Evolutionary conservation across 1,140 invertebrate genomes (phyloP).

Genomic region (Grapholita molesta): DNA sequence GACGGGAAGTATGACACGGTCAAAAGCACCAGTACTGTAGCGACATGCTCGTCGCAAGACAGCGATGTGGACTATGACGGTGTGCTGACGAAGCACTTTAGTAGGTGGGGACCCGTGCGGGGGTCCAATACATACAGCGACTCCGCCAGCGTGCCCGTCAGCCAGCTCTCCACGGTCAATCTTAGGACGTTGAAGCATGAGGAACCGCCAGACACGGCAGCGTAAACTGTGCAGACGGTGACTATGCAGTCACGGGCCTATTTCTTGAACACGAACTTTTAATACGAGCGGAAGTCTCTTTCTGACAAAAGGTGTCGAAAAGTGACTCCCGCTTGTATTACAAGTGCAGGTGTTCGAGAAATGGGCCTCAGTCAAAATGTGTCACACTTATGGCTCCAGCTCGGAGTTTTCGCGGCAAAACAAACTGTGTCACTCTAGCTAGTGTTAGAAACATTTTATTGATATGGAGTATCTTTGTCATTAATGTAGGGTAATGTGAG

Average conservation of each 20-base stretch:
- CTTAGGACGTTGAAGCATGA: slow-evolving; percentile 39
- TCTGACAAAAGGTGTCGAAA: no score
- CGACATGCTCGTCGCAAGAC: slow-evolving; percentile 28
- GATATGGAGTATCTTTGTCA: no score
- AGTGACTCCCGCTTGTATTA: no score
- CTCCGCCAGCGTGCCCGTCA: slow-evolving; percentile 46
- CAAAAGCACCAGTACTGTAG: slow-evolving; percentile 37
- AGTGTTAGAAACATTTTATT: no score
- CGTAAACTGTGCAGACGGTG: slow-evolving; percentile 19
- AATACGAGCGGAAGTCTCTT: no score
- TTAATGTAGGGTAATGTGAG: no score
- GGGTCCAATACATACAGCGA: slow-evolving; percentile 65
- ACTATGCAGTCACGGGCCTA: background rate
- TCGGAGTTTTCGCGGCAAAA: no score
- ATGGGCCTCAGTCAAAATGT: no score
- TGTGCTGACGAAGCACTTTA: slow-evolving; percentile 36
- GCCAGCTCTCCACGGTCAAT: slow-evolving; percentile 62
- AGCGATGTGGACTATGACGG: slow-evolving; percentile 35
- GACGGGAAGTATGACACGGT: slow-evolving; percentile 49
- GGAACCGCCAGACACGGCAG: slow-evolving; percentile 47
- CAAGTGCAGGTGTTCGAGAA: no score
- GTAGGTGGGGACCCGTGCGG: slow-evolving; percentile 55
- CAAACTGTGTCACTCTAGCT: no score
- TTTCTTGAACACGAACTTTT: no score
- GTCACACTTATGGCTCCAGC: no score